Percentiles rank a stretch among this genome's conserved stretches.
These are phyloP conservation scores for Corythoichthys haematopterus DNA, from an alignment of 2,113 vertebrate species.

Conservation along the genomic window DNA sequence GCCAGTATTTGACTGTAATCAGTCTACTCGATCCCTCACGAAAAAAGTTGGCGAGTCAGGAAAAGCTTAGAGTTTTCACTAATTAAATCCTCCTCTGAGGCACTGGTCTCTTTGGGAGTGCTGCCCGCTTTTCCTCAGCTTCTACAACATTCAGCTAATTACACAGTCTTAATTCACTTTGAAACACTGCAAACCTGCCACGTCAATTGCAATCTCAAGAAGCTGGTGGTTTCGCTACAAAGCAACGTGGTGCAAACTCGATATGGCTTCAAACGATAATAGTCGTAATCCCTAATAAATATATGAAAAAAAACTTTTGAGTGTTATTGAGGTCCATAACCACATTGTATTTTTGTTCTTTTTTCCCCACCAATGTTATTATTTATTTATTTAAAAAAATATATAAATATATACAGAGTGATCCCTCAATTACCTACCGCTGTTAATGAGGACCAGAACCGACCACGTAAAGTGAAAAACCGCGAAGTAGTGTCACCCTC, in stretches of 20 bases:
- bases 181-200: constrained; percentile 36
- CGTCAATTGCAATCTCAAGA: constrained; percentile 11
- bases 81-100: constrained; percentile 39
- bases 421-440: no score
- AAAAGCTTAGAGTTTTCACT: constrained; percentile 32
- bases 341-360: no score
- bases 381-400: no score
- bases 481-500: no score
- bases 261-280: not conserved
- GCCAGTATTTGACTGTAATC: constrained; percentile 33
- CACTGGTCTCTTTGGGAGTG: constrained; percentile 37
- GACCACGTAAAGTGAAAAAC: no score
- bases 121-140: constrained; percentile 26
- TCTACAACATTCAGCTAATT: constrained; percentile 56
- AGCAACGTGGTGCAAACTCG: not conserved
- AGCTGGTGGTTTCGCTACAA: constrained; percentile 19
- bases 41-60: constrained; percentile 34
- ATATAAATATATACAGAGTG: no score
- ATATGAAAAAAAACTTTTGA: no score
- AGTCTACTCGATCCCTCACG: constrained; percentile 36
- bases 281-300: not conserved
- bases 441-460: no score
- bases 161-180: constrained; percentile 48
- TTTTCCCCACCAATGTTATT: no score
- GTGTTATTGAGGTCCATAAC: no score